Base-by-base conservation (phyloP, 1,140 invertebrate genomes). In the Zaprionus gabonicus region DNA sequence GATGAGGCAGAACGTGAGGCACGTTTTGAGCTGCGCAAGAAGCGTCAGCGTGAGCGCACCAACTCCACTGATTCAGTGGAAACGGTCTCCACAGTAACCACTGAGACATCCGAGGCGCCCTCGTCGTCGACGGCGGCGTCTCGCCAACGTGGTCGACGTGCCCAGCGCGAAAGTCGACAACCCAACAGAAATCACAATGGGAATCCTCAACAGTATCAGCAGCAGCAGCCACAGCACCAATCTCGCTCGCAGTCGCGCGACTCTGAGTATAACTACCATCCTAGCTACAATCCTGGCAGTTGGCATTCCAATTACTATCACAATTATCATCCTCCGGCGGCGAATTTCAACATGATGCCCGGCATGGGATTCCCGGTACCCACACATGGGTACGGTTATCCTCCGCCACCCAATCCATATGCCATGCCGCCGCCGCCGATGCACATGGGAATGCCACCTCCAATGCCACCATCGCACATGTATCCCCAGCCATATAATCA, bases 1-100 rank as follows among this genome's bases (percentile, higher is more conserved):
- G 98, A 99, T 92, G 98, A 98, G 87, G 94, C 96, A 81, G 97
- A 98, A 92, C 93, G 94, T 59, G 92, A 88, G 65, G 94, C 93
- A 0, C 93, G 93, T n/a, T 90, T 78, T 57, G 92, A 93, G 3
- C 87, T 84, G 20, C 93, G 94, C n/a, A 92, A 93, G 41, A 78
- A 81, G 31, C 78, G 80, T 9, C 75, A 81, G 31, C 60, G 77
- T 38, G 76, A 88, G 25, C 79, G 85, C 12, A 82, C 79, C 20
- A 74, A 88, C 38, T 90, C 84, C 9, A 81, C 84, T 0, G 84
- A 88, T 27, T 90, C 81, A 0, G 67, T 79, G 20, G 73, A 84
- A 3, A 82, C 81, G 0, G 56, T 73, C 1, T 27, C 59, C 5
- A 75, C 86, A 7, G 62, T 66, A 6, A 59, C 67, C 1, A 80